Percentiles rank a stretch among this genome's conserved stretches.
Conservation (phyloP, 1,140 invertebrate species). For the Zaprionus camerounensis region DNA sequence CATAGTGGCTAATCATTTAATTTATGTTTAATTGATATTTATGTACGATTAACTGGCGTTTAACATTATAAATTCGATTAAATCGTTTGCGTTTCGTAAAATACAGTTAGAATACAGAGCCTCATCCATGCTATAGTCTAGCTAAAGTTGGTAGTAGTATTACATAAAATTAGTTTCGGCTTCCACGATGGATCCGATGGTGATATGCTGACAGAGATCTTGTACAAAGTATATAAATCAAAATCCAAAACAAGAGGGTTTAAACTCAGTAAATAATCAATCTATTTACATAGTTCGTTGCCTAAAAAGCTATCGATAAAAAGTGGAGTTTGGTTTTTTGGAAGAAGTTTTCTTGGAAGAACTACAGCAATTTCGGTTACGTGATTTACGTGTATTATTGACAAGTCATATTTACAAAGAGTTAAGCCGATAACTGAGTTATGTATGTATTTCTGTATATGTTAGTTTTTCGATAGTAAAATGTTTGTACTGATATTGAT, state of each 20-base stretch:
- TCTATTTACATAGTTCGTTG: constrained; percentile 56
- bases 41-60: constrained; percentile 77
- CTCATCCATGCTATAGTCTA: constrained; percentile 24
- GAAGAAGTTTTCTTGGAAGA: constrained; percentile 58
- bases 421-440: constrained; percentile 39
- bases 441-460: constrained; percentile 1
- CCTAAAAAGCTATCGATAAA: constrained; percentile 31
- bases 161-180: constrained; percentile 58
- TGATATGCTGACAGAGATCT: constrained; percentile 70
- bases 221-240: constrained; percentile 27
- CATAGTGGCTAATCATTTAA: constrained; percentile 74
- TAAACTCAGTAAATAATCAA: background rate
- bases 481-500: constrained; percentile 79
- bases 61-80: constrained; percentile 84
- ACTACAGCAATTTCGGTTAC: constrained; percentile 57
- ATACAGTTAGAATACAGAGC: constrained; percentile 47
- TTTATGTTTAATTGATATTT: constrained; percentile 72
- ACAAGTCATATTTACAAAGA: constrained; percentile 73
- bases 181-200: constrained; percentile 57
- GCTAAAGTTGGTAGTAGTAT: constrained; percentile 25
- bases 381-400: constrained; percentile 52
- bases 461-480: constrained; percentile 29
- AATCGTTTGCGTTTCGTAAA: constrained; percentile 66
- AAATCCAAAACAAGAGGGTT: constrained; percentile 38
- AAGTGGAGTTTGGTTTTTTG: constrained; percentile 14